Conservation (phyloP, 2,888 invertebrate species). For the Neelides folsomi region DNA sequence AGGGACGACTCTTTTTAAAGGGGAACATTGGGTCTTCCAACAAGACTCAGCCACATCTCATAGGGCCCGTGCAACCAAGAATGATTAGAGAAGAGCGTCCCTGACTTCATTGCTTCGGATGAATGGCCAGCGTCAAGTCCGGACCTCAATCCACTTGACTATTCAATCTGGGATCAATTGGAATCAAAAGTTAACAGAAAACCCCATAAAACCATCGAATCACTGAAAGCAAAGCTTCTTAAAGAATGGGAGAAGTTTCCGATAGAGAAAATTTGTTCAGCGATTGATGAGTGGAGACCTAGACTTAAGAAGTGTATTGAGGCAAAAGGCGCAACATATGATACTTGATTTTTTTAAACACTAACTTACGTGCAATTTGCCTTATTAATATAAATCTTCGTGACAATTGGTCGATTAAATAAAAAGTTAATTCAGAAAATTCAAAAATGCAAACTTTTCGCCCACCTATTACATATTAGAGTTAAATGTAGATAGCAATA, state of each 20-base stretch:
- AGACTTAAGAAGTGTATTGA: background rate
- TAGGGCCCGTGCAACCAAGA: background rate
- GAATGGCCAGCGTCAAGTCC: constrained; percentile 7
- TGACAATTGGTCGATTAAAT: no score
- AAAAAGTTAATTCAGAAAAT: no score
- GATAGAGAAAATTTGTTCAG: background rate
- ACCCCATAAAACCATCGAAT: background rate
- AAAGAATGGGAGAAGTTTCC: background rate
- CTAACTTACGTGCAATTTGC: no score
- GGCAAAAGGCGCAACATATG: no score
- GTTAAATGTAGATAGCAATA: no score
- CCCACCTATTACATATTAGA: no score
- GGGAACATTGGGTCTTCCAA: background rate
- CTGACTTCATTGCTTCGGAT: background rate
- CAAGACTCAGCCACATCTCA: constrained; percentile 2
- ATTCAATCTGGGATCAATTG: background rate
- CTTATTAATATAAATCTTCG: no score
- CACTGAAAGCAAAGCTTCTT: background rate
- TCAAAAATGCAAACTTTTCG: no score
- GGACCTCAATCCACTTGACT: constrained; percentile 3
- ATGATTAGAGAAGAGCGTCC: background rate
- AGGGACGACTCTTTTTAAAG: background rate
- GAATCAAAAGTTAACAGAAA: background rate
- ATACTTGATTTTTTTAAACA: no score
- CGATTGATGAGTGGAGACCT: background rate